Conservation (phyloP, 2,113 vertebrate genomes). For the Nibea albiflora region DNA sequence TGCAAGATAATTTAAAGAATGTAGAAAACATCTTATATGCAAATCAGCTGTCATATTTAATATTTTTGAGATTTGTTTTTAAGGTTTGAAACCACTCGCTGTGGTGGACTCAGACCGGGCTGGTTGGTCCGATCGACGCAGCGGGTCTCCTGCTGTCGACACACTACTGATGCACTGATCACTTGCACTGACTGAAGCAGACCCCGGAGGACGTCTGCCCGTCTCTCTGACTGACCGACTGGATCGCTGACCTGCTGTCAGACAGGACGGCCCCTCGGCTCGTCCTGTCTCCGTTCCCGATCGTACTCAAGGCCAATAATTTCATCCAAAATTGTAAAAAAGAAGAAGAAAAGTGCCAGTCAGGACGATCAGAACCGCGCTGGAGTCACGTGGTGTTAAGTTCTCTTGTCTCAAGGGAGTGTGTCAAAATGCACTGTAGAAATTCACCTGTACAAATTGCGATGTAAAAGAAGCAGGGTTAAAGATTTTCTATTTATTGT, state of each 20-base stretch:
- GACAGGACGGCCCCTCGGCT: conserved; percentile 10
- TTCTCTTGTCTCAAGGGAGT: background rate
- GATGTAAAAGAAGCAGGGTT: conserved; percentile 29
- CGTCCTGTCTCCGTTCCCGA: background rate
- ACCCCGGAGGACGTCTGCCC: background rate
- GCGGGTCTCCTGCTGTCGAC: conserved; percentile 26
- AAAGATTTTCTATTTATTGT: conserved; percentile 59
- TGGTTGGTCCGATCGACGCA: background rate
- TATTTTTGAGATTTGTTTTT: conserved; percentile 42
- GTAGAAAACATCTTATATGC: conserved; percentile 54
- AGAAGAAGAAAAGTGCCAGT: conserved; percentile 44
- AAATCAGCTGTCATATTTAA: conserved; percentile 55
- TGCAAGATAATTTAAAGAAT: conserved; percentile 33
- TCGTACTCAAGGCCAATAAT: conserved; percentile 32
- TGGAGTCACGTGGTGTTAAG: conserved; percentile 36
- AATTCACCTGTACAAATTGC: conserved; percentile 8
- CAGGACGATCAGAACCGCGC: conserved; percentile 11
- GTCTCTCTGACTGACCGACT: conserved; percentile 16
- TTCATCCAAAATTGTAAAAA: conserved; percentile 37
- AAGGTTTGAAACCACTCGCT: conserved; percentile 12
- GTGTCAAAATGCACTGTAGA: conserved; percentile 63
- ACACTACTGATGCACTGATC: conserved; percentile 73
- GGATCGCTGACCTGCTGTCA: conserved; percentile 33
- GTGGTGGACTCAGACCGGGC: conserved; percentile 12
- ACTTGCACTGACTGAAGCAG: conserved; percentile 62